phyloP scores from a whole-genome alignment of 2,797 vertebrate species.

The Botia kubotai region DNA sequence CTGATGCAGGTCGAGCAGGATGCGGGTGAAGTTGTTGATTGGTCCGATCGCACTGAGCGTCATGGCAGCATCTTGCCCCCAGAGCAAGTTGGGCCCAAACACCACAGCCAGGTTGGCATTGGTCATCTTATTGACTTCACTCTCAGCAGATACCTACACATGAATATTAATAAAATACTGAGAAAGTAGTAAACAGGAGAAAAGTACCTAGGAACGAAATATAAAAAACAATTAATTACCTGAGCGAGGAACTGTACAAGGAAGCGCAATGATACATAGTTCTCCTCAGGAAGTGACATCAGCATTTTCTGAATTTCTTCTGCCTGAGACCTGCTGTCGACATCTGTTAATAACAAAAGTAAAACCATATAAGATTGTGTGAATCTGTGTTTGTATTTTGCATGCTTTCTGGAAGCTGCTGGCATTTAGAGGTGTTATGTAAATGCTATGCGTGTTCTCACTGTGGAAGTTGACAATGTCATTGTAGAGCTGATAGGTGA shows the following conservation, averaged over 20 bases:
- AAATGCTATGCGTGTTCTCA: conserved; percentile 67
- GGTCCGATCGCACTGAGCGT: conserved; percentile 96
- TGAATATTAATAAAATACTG: conserved; percentile 12
- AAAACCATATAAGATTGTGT: no score
- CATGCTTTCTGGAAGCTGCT: not conserved
- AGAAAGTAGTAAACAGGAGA: not conserved
- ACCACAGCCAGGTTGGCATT: conserved; percentile 95
- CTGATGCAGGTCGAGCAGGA: conserved; percentile 88
- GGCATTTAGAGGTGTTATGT: not conserved
- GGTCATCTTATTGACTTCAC: conserved; percentile 94
- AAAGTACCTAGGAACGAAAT: not conserved
- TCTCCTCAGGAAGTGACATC: conserved; percentile 88
- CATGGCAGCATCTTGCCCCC: conserved; percentile 95
- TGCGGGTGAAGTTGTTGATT: conserved; percentile 95
- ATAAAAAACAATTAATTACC: conserved; percentile 56
- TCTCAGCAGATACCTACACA: conserved; percentile 85
- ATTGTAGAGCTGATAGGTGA: conserved; percentile 92
- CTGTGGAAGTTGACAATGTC: conserved; percentile 90
- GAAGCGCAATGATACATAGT: conserved; percentile 82
- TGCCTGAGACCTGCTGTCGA: conserved; percentile 71
- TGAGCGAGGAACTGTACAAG: conserved; percentile 66
- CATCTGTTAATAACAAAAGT: conserved; percentile 63
- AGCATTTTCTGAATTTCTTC: conserved; percentile 78
- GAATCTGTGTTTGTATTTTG: not conserved
- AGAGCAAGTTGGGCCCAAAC: conserved; percentile 94